Evolutionary conservation across 2,888 invertebrate species (phyloP).

Genomic region (Lasioglossum lativentre): DNA sequence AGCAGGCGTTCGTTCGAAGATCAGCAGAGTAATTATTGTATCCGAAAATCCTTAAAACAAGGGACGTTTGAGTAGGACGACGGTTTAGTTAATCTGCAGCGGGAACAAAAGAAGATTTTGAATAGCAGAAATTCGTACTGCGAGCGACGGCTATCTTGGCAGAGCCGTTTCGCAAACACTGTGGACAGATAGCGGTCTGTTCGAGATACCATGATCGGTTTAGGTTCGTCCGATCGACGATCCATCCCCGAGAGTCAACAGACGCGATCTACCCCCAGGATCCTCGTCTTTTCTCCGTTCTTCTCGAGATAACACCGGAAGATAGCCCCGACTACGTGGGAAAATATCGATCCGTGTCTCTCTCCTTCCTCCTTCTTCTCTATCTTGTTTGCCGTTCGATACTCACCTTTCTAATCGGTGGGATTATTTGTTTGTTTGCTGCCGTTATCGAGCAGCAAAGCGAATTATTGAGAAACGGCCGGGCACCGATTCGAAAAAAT

Average conservation of each 20-base stretch:
- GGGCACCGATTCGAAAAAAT: neutral
- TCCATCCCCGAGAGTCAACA: constrained; percentile 15
- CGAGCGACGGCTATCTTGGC: neutral
- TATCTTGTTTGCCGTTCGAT: constrained; percentile 49
- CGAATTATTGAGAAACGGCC: neutral
- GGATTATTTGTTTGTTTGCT: constrained; percentile 6
- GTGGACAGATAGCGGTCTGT: neutral
- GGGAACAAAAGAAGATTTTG: neutral
- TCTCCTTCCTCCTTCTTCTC: neutral
- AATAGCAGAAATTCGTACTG: constrained; percentile 3
- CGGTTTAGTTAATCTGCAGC: neutral
- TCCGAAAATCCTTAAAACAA: neutral
- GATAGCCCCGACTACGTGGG: constrained; percentile 21
- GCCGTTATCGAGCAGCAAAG: neutral
- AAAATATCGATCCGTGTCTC: neutral
- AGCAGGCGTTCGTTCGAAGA: neutral
- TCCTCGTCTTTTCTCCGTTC: neutral
- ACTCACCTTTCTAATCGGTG: constrained; percentile 7
- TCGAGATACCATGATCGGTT: neutral
- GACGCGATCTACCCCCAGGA: neutral
- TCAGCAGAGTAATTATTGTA: neutral
- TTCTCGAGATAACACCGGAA: neutral
- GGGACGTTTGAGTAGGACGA: neutral
- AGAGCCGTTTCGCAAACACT: constrained; percentile 1
- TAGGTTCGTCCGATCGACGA: neutral